Percentiles rank a stretch among this genome's conserved stretches.
Evolutionary conservation across 2,113 vertebrate genomes (phyloP).

Genomic region (Cebus imitator): DNA sequence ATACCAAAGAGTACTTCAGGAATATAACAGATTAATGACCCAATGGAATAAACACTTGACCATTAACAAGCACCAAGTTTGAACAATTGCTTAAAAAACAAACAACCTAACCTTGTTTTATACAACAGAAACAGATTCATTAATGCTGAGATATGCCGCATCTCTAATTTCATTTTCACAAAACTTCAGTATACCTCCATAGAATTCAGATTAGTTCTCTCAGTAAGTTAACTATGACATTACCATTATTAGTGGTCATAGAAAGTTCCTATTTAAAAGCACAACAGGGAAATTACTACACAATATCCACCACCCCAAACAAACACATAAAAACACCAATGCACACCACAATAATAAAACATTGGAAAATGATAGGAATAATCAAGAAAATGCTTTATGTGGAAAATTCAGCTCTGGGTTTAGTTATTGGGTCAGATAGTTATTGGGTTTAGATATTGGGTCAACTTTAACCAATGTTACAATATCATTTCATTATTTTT

Average conservation of each 20-base stretch:
- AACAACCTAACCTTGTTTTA: constrained; percentile 9
- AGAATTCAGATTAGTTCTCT: constrained; percentile 61
- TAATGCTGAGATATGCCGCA: constrained; percentile 43
- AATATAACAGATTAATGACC: constrained; percentile 62
- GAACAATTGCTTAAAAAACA: not conserved
- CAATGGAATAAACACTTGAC: constrained; percentile 52
- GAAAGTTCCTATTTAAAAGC: constrained; percentile 25
- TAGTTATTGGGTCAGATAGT: not conserved
- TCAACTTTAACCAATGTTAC: constrained; percentile 8
- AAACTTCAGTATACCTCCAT: not conserved
- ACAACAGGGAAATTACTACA: constrained; percentile 35
- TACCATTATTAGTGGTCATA: constrained; percentile 12
- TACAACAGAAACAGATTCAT: constrained; percentile 49
- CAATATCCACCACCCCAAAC: not conserved
- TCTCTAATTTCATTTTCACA: constrained; percentile 54
- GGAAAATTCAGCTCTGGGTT: not conserved
- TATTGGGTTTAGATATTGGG: not conserved
- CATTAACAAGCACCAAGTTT: constrained; percentile 55
- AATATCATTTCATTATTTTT: constrained; percentile 33
- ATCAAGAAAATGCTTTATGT: constrained; percentile 33
- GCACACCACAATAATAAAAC: not conserved
- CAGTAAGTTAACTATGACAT: constrained; percentile 51
- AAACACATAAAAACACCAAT: constrained; percentile 45
- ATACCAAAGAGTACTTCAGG: not conserved
- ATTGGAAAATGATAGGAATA: constrained; percentile 6